These are phyloP conservation scores for Scaeva pyrastri DNA, from an alignment of 2,888 invertebrate genomes.

Conservation along the genomic window DNA sequence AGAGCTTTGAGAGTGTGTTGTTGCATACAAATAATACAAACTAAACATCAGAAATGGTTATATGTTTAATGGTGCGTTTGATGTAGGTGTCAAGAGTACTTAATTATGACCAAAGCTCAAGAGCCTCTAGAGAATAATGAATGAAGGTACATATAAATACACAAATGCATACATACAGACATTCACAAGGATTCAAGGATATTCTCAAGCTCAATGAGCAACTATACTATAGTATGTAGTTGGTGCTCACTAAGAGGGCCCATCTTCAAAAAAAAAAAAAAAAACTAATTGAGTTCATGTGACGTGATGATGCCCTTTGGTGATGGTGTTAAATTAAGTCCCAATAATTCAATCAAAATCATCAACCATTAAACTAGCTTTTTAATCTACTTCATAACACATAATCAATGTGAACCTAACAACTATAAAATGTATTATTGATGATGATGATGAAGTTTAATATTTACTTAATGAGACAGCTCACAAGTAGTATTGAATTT, in stretches of 20 bases:
- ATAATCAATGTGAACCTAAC: neutral
- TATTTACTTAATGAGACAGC: constrained; percentile 53
- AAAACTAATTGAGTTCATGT: constrained; percentile 11
- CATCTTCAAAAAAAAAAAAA: constrained; percentile 15
- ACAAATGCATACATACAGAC: no score
- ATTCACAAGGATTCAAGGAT: no score
- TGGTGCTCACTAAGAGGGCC: neutral
- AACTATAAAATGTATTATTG: no score
- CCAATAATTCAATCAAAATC: constrained; percentile 53
- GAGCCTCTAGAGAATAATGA: constrained; percentile 3
- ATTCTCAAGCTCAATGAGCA: neutral
- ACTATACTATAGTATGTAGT: neutral
- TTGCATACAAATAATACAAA: neutral
- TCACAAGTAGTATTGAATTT: constrained; percentile 48
- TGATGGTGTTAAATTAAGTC: constrained; percentile 30
- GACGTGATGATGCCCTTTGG: neutral
- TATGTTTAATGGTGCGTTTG: constrained; percentile 9
- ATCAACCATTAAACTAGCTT: constrained; percentile 27
- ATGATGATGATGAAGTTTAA: neutral
- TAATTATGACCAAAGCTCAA: constrained; percentile 25
- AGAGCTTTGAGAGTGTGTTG: constrained; percentile 6
- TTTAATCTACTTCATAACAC: neutral
- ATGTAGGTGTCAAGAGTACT: constrained; percentile 13
- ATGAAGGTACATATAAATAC: no score
- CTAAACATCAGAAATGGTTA: neutral